Evolutionary conservation across 2,888 invertebrate genomes (phyloP).

Genomic region (Epinotia nisella): DNA sequence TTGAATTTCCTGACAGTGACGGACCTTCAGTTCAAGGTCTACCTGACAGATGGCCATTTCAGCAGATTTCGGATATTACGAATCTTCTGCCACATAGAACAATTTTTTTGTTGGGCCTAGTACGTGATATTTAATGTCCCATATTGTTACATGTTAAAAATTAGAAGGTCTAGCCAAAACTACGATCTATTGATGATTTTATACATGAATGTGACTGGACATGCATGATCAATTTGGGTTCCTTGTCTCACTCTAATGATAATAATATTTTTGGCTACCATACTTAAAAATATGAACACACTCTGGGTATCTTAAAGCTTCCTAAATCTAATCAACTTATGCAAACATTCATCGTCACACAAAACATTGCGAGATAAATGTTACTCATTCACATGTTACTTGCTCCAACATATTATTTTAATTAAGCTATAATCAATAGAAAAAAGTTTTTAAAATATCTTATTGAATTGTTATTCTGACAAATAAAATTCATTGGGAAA

Average conservation of each 20-base stretch:
- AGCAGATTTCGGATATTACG: constrained; percentile 38
- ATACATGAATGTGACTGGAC: background rate
- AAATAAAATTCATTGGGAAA: background rate
- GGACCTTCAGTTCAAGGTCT: constrained; percentile 70
- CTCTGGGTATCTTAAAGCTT: background rate
- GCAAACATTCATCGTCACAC: background rate
- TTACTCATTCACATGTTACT: no score
- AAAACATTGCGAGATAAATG: constrained; percentile 12
- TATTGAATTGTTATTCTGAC: background rate
- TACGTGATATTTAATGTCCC: background rate
- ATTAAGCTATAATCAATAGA: background rate
- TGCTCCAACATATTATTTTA: background rate
- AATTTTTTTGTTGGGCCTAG: background rate
- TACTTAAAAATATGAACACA: background rate
- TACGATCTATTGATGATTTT: background rate
- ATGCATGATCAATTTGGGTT: background rate
- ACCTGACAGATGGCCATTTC: constrained; percentile 60
- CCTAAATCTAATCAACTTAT: constrained; percentile 8
- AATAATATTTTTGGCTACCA: background rate
- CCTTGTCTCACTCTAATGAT: background rate
- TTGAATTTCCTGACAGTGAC: constrained; percentile 66
- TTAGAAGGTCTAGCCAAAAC: background rate
- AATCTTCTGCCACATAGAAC: constrained; percentile 9
- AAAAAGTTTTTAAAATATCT: no score
- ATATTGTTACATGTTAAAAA: background rate